Base-by-base conservation (phyloP, 1,140 invertebrate species). In the Aradophagus sp. region DNA sequence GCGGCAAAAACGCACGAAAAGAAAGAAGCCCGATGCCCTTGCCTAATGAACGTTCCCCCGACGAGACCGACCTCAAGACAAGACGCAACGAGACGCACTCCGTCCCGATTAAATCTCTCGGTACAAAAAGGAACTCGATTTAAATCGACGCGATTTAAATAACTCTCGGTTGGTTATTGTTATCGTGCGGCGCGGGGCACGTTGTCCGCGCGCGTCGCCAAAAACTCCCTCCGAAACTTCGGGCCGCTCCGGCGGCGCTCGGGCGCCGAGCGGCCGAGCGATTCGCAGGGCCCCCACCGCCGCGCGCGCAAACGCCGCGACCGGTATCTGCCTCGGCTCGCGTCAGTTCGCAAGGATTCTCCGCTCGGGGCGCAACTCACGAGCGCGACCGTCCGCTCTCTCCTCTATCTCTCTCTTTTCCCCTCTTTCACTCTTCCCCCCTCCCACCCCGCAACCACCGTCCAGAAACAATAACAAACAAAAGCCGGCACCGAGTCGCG, bases 391-490 rank as follows among this genome's bases (percentile, higher is more conserved):
- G 56, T 47, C 20, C 53, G 45, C 32, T 11, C 10, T 38, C 47
- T 53, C 42, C 45, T 45, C 52, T 52, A 35, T 48, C 15, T 66
- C 42, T 63, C 39, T 63, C 47, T 53, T 17, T 53, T 19, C 45
- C 7, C 53, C 47, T 47, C 23, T 50, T 32, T 20, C 50, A 58
- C 50, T 44, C 38, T 50, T 17, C 45, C 31, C 38, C 52, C 36
- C 38, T 55, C 44, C 63, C 44, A n/a, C n/a, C n/a, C n/a, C 13
- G 20, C 42, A 48, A 48, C 17, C 29, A 16, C 45, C n/a, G n/a
- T n/a, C n/a, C n/a, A n/a, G n/a, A n/a, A 11, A 35, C 19, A 27
- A 36, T 29, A 16, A 13, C 44, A 36, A 7, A 23, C 12, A 15
- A 44, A 39, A 14, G 23, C 17, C 1, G 12, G 15, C 17, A 20